Evolutionary conservation across 1,140 invertebrate genomes (phyloP).

Genomic region (Leguminivora glycinivorella): DNA sequence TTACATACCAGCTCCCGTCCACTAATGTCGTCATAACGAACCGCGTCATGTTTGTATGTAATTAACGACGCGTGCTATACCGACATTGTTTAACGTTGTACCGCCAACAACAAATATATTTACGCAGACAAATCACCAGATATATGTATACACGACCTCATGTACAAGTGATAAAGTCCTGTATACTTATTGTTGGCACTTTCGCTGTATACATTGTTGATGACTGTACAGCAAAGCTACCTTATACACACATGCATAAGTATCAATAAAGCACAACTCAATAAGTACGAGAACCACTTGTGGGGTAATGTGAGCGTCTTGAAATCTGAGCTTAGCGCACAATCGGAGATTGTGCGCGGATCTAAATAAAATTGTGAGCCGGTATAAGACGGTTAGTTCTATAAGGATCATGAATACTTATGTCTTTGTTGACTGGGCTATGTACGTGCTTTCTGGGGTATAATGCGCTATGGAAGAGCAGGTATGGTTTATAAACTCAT

Average conservation of each 20-base stretch:
- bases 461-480: background rate
- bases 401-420: background rate
- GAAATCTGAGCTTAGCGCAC: conserved; percentile 47
- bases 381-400: background rate
- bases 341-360: conserved; percentile 52
- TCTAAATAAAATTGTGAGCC: conserved; percentile 5
- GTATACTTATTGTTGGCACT: no score
- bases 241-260: background rate
- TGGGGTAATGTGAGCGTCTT: conserved; percentile 61
- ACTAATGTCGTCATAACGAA: conserved; percentile 45
- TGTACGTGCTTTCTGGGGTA: background rate
- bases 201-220: no score
- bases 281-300: conserved; percentile 55
- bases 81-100: conserved; percentile 65
- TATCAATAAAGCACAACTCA: background rate
- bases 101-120: no score
- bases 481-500: background rate
- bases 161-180: no score
- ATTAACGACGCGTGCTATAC: conserved; percentile 67
- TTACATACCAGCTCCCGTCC: conserved; percentile 32
- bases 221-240: conserved; percentile 20
- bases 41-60: conserved; percentile 65
- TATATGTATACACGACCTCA: no score
- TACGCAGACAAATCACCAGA: no score
- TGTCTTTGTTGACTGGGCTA: background rate